phyloP scores from a whole-genome alignment of 2,797 vertebrate species.

The Micrastur ruficollis region DNA sequence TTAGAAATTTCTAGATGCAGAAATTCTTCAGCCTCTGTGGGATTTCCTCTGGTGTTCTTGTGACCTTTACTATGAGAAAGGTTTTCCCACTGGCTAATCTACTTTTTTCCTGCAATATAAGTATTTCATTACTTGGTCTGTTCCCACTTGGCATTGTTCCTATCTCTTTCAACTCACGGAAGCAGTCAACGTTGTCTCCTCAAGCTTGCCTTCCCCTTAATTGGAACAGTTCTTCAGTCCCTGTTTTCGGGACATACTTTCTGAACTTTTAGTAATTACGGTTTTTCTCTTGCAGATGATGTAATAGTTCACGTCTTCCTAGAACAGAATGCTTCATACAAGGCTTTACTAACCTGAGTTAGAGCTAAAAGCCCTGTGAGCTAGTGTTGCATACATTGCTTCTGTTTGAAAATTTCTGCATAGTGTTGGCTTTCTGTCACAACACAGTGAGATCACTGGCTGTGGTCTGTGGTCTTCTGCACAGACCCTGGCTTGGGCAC shows the following conservation, averaged over 20 bases:
- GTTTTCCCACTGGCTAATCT: background rate
- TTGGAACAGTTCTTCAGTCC: background rate
- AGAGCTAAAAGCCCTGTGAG: background rate
- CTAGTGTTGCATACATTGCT: background rate
- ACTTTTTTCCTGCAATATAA: background rate
- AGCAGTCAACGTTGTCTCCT: fast-evolving
- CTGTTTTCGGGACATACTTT: background rate
- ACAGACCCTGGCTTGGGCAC: background rate
- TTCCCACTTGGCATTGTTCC: background rate
- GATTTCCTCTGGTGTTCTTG: background rate
- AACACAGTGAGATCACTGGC: background rate
- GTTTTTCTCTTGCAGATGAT: background rate
- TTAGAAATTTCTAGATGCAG: background rate
- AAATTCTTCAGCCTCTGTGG: background rate
- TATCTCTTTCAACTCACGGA: background rate
- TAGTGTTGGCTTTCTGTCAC: background rate
- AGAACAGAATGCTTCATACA: background rate
- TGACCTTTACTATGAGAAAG: background rate
- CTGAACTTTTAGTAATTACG: background rate
- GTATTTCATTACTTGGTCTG: background rate
- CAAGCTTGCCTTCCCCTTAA: background rate
- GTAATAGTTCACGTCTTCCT: background rate
- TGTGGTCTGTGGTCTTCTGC: background rate
- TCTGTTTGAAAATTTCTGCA: background rate
- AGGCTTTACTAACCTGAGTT: background rate